Conservation (phyloP, 2,888 invertebrate species). For the Drosophila dives region DNA sequence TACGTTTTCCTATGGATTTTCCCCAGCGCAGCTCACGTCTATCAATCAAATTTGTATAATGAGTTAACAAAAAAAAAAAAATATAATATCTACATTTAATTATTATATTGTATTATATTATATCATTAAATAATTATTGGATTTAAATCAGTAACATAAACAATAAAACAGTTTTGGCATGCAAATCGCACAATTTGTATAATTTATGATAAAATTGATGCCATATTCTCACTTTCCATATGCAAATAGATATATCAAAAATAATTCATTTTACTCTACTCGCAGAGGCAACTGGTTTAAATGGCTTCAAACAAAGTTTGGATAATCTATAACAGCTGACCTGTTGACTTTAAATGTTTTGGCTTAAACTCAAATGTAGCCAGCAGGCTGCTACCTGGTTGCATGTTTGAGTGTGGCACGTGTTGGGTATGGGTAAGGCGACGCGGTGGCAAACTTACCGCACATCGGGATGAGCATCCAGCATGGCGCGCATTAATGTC, state of each 20-base stretch:
- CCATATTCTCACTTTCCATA: neutral
- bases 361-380: conserved; percentile 5
- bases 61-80: neutral
- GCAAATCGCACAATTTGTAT: neutral
- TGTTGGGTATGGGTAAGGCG: neutral
- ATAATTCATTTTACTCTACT: neutral
- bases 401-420: neutral
- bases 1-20: neutral
- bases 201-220: neutral
- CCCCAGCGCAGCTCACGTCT: neutral
- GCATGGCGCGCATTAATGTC: conserved; percentile 98
- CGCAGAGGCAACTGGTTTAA: neutral
- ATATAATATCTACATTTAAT: neutral
- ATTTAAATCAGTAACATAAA: neutral
- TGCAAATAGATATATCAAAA: neutral
- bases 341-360: conserved; percentile 22
- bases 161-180: neutral
- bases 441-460: conserved; percentile 86
- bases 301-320: conserved; percentile 6
- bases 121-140: too few species aligned
- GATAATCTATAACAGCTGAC: conserved; percentile 9
- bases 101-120: too few species aligned
- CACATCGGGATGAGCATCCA: conserved; percentile 98
- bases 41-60: neutral
- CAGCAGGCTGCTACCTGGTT: neutral